A percentile compares a stretch with the other conserved stretches of the same genome.
These are phyloP conservation scores for Rhinogobio ventralis DNA, from an alignment of 2,797 vertebrate species.

Conservation along the genomic window DNA sequence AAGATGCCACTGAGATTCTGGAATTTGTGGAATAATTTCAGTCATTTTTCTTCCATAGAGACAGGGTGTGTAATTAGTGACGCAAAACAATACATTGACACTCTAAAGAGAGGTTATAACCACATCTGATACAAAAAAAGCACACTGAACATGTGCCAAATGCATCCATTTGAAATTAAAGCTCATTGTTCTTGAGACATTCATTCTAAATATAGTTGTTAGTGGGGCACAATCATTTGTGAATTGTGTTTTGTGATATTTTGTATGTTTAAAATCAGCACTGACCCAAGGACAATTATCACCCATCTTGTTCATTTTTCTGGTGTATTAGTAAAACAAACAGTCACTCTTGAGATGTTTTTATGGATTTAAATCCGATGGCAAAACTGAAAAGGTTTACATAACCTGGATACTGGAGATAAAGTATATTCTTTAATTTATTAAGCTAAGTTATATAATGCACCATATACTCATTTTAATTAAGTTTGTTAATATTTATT, in stretches of 20 bases:
- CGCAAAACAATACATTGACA: not conserved
- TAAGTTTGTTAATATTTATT: conserved; percentile 23
- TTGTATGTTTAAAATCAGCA: not conserved
- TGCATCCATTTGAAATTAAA: conserved; percentile 1
- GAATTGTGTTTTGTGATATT: not conserved
- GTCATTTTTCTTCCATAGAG: not conserved
- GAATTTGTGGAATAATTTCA: not conserved
- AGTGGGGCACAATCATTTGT: not conserved
- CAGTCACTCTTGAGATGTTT: not conserved
- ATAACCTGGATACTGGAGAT: not conserved
- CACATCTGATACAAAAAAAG: not conserved
- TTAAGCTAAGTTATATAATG: conserved; percentile 12
- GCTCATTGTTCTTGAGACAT: not conserved
- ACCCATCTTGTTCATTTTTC: not conserved
- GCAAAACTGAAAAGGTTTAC: not conserved
- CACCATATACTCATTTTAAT: conserved; percentile 6
- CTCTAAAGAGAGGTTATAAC: not conserved
- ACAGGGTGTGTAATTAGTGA: not conserved
- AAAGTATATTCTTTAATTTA: conserved; percentile 1
- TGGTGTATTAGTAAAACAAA: not conserved
- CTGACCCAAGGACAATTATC: not conserved
- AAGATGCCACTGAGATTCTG: not conserved
- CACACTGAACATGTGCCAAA: not conserved
- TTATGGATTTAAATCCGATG: not conserved
- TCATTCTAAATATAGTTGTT: not conserved